Conservation (phyloP, 2,888 invertebrate species). For the Cryptus armator region DNA sequence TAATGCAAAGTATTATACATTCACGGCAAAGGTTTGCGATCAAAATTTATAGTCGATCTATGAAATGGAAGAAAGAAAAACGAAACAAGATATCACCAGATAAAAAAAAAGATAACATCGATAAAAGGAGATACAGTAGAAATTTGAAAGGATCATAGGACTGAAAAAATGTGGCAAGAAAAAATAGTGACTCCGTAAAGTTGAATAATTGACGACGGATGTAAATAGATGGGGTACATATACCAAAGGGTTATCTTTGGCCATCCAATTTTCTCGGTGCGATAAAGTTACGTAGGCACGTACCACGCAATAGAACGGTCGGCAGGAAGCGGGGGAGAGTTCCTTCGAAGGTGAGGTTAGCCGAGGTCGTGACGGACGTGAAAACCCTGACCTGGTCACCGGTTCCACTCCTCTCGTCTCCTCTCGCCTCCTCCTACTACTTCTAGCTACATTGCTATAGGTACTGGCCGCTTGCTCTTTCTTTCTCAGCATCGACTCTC, state of each 20-base stretch:
- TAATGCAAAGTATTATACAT: background rate
- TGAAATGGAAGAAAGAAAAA: background rate
- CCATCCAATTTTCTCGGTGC: conserved; percentile 1
- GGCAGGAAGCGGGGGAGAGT: conserved; percentile 46
- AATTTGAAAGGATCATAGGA: background rate
- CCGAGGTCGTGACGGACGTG: conserved; percentile 78
- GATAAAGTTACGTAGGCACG: conserved; percentile 54
- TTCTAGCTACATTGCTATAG: conserved; percentile 45
- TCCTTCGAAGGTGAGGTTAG: conserved; percentile 73
- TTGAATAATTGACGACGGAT: background rate
- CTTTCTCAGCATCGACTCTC: conserved; percentile 13
- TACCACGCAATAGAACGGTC: conserved; percentile 54
- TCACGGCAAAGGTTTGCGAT: no score
- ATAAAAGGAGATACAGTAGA: background rate
- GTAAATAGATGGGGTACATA: background rate
- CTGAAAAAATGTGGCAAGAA: background rate
- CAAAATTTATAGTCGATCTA: no score
- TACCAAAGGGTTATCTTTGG: background rate
- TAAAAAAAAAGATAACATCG: background rate
- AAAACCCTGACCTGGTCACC: conserved; percentile 81
- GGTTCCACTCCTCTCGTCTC: conserved; percentile 70
- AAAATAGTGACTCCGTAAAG: background rate
- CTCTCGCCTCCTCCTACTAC: conserved; percentile 67
- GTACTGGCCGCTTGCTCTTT: conserved; percentile 25
- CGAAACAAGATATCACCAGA: no score